phyloP scores from a whole-genome alignment of 2,113 vertebrate genomes.

The Vidua chalybeata region DNA sequence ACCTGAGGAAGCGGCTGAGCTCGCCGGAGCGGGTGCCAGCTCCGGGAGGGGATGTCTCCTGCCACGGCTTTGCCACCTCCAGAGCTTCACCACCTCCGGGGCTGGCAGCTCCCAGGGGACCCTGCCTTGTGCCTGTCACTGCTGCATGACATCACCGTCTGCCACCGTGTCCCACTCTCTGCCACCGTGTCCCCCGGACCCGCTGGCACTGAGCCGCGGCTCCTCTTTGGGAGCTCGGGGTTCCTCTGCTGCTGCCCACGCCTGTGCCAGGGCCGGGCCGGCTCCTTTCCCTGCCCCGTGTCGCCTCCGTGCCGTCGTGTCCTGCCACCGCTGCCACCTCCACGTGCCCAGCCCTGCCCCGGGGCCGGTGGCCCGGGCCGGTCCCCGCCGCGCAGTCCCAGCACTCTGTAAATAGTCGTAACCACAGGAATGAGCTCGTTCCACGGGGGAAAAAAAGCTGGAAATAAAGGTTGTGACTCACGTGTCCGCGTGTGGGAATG shows the following conservation, averaged over 20 bases:
- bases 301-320: neutral
- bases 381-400: neutral
- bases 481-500: accelerated
- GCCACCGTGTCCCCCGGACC: neutral
- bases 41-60: accelerated
- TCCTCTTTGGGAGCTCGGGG: accelerated
- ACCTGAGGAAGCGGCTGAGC: neutral
- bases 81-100: neutral
- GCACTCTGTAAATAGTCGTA: neutral
- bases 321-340: neutral
- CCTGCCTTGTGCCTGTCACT: neutral
- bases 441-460: neutral
- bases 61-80: neutral
- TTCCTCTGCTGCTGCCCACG: neutral
- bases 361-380: neutral
- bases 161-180: neutral
- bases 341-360: neutral
- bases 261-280: neutral
- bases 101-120: neutral
- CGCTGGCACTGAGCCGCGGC: neutral
- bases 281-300: neutral
- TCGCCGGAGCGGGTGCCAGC: neutral
- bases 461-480: conserved; percentile 44
- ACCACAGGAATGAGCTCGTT: neutral
- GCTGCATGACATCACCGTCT: neutral